These are phyloP conservation scores for Labeo calbasu DNA, from an alignment of 2,797 vertebrate species.

Conservation along the genomic window DNA sequence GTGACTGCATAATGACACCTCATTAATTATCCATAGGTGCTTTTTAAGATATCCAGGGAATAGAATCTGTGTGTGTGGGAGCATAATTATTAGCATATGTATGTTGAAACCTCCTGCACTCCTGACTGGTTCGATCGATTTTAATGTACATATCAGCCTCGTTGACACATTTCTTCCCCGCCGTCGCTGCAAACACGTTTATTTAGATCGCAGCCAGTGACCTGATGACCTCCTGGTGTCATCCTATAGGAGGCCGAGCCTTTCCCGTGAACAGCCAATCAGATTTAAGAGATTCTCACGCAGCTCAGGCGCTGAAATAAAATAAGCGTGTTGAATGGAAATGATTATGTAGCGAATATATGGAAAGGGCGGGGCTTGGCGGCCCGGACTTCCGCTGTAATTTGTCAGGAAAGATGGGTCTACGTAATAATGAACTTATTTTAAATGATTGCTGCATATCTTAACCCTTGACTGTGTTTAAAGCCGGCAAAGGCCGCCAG, in stretches of 20 bases:
- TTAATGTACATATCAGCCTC: not conserved
- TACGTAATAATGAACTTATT: not conserved
- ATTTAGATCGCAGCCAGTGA: not conserved
- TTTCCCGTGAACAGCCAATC: not conserved
- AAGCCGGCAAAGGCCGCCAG: not conserved
- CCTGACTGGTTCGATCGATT: not conserved
- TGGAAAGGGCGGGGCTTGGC: not conserved
- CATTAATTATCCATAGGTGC: not conserved
- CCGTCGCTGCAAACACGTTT: not conserved
- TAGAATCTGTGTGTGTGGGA: not conserved
- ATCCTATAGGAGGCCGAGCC: not conserved
- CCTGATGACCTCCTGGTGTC: not conserved
- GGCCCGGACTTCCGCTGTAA: not conserved
- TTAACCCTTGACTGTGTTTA: not conserved
- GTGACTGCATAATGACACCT: not conserved
- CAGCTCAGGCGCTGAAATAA: conserved; percentile 46
- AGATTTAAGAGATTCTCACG: conserved; percentile 62
- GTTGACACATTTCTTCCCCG: not conserved
- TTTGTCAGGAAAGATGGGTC: not conserved
- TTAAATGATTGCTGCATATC: too few relatives aligned
- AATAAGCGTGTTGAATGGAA: not conserved
- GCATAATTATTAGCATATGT: too few relatives aligned
- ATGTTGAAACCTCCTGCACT: not conserved
- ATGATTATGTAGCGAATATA: not conserved
- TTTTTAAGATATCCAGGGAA: not conserved